These are phyloP conservation scores for Tachina grossa DNA, from an alignment of 2,888 invertebrate genomes.

Conservation along the genomic window DNA sequence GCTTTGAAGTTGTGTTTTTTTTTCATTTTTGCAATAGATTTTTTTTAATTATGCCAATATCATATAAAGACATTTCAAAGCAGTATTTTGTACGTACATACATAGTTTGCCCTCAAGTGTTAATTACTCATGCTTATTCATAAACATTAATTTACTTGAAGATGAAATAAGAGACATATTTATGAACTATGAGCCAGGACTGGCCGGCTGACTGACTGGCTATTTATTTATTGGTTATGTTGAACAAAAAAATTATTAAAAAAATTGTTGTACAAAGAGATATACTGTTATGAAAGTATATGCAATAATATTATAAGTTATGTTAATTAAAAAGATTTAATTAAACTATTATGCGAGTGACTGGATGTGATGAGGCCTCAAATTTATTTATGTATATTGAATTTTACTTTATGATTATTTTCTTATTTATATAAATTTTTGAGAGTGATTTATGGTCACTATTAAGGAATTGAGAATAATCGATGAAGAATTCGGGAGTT, in stretches of 20 bases:
- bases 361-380: neutral
- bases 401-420: neutral
- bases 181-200: neutral
- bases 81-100: neutral
- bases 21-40: neutral
- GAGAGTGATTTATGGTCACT: too few species aligned
- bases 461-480: too few species aligned
- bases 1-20: conserved; percentile 11
- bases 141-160: conserved; percentile 44
- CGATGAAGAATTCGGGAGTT: too few species aligned
- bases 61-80: conserved; percentile 58
- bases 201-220: too few species aligned
- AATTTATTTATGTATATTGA: neutral
- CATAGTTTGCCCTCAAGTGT: conserved; percentile 43
- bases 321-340: conserved; percentile 41
- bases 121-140: conserved; percentile 43
- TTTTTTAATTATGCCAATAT: conserved; percentile 61
- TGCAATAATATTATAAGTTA: neutral
- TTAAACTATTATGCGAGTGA: conserved; percentile 32
- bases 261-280: neutral
- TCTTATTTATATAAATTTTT: neutral
- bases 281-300: conserved; percentile 2
- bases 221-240: conserved; percentile 17
- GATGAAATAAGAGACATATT: conserved; percentile 57
- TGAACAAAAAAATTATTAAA: neutral